Evolutionary conservation across 2,888 invertebrate species (phyloP).

Genomic region (Spilarctia lutea): DNA sequence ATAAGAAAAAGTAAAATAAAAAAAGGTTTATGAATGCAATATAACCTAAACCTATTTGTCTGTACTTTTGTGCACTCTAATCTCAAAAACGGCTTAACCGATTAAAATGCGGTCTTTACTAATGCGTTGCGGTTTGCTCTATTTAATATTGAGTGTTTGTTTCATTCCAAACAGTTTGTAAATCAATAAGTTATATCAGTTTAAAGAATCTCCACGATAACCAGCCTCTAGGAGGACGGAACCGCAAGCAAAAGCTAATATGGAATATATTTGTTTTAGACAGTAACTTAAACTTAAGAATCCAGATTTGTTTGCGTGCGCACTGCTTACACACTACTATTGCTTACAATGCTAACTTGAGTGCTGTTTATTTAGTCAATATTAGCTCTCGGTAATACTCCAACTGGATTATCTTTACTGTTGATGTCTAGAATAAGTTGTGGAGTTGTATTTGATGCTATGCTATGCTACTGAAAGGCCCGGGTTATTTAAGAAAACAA

Average conservation of each 20-base stretch:
- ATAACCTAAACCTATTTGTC: no score
- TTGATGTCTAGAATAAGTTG: background rate
- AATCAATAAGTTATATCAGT: no score
- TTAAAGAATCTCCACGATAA: no score
- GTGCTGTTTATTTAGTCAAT: conserved; percentile 13
- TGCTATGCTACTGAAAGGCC: background rate
- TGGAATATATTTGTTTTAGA: conserved; percentile 7
- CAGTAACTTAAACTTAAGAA: conserved; percentile 36
- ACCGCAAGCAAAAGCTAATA: background rate
- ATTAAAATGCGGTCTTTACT: no score
- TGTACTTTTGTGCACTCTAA: no score
- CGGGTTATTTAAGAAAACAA: background rate
- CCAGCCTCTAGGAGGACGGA: no score
- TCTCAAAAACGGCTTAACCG: no score
- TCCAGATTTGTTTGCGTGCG: conserved; percentile 35
- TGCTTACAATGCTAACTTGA: conserved; percentile 23
- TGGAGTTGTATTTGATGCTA: background rate
- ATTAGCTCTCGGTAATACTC: conserved; percentile 15
- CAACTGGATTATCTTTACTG: conserved; percentile 9
- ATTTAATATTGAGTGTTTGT: no score
- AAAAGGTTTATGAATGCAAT: no score
- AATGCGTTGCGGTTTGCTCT: no score
- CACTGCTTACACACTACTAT: conserved; percentile 19
- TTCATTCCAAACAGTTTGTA: no score
- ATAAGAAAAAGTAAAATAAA: no score